A percentile compares a stretch with the other conserved stretches of the same genome.
Evolutionary conservation across 37 sponge, comb jelly and placozoan genomes (phyloP).

Genomic region (Spongia lamella): DNA sequence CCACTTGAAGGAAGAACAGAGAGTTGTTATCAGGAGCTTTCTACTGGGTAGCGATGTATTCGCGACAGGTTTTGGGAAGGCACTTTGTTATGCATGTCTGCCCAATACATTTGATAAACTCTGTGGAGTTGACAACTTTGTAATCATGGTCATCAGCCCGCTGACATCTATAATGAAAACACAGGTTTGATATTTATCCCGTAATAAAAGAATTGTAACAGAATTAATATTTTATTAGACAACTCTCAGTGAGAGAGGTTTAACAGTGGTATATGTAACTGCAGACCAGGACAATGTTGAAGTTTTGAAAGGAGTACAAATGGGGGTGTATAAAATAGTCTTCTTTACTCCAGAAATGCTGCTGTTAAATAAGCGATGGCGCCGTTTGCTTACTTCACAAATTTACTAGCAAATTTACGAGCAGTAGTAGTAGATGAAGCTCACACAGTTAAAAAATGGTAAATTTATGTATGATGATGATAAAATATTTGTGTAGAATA

Average conservation of each 20-base stretch:
- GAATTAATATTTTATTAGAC: no score
- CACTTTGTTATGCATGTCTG: conserved; percentile 18
- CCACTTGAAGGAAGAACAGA: no score
- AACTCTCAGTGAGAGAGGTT: conserved; percentile 5
- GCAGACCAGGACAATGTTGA: neutral
- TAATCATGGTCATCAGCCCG: conserved; percentile 3
- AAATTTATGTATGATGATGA: conserved; percentile 1
- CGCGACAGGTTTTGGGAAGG: conserved; percentile 31
- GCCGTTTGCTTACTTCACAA: neutral
- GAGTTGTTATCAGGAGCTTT: no score
- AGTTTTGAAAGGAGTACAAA: neutral
- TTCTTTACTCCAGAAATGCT: conserved; percentile 30
- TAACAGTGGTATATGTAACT: neutral
- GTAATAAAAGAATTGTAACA: neutral
- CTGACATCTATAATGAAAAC: conserved; percentile 19
- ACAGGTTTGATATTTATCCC: neutral
- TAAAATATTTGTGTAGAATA: no score
- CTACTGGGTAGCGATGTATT: no score
- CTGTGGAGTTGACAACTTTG: neutral
- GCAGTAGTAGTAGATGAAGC: conserved; percentile 46
- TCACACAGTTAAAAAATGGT: conserved; percentile 44
- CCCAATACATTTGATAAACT: conserved; percentile 13
- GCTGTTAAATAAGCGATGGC: conserved; percentile 1
- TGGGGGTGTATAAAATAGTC: conserved; percentile 5
- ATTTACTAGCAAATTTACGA: neutral